Conservation (phyloP, 1,140 invertebrate species). For the Pentalonia nigronervosa region DNA sequence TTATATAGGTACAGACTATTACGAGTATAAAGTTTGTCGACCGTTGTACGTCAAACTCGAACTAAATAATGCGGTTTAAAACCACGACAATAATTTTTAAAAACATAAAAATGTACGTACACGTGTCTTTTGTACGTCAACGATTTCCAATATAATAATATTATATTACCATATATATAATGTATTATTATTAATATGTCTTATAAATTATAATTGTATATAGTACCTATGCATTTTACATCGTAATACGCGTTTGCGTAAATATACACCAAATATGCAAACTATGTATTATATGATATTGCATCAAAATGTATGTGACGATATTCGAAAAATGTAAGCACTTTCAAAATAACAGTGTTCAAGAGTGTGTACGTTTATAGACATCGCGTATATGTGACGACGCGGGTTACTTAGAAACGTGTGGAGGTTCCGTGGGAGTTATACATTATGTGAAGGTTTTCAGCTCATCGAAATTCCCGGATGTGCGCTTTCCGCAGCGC, state of each 20-base stretch:
- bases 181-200: background rate
- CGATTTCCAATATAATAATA: background rate
- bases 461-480: background rate
- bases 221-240: background rate
- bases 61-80: background rate
- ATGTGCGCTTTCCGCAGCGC: background rate
- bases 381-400: background rate
- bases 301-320: background rate
- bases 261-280: background rate
- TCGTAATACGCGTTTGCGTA: background rate
- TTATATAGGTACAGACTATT: background rate
- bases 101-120: background rate
- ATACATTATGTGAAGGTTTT: background rate
- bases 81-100: background rate
- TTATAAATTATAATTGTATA: background rate
- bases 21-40: no score
- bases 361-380: background rate
- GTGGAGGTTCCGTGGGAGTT: background rate
- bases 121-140: background rate
- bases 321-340: background rate
- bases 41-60: background rate
- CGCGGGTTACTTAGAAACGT: background rate
- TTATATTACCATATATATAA: background rate
- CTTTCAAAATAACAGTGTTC: background rate
- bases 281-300: background rate